These are phyloP conservation scores for Limnephilus auricula DNA, from an alignment of 2,888 invertebrate genomes.

Conservation along the genomic window DNA sequence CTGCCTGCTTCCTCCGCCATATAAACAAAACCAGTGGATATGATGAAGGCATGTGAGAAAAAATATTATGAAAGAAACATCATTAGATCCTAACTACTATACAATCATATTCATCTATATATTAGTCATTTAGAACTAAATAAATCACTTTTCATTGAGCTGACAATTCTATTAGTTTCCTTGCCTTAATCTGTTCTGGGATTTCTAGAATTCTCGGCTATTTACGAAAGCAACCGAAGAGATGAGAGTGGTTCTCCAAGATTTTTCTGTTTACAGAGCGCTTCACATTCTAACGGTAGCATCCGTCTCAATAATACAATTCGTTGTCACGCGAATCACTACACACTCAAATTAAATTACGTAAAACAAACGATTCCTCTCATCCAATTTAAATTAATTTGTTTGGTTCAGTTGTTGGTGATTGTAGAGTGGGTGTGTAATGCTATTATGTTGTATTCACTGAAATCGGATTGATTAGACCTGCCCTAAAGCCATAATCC, in stretches of 20 bases:
- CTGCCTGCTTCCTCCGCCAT: too few relatives aligned
- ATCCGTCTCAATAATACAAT: slow-evolving; percentile 13
- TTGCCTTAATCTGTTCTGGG: neutral
- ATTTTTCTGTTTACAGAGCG: slow-evolving; percentile 33
- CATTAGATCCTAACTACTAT: too few relatives aligned
- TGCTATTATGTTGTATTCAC: too few relatives aligned
- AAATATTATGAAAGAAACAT: too few relatives aligned
- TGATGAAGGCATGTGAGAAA: too few relatives aligned
- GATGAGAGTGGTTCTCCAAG: neutral
- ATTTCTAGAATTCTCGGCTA: neutral
- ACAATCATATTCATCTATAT: too few relatives aligned
- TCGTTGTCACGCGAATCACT: neutral
- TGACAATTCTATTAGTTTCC: neutral
- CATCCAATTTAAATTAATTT: slow-evolving; percentile 10
- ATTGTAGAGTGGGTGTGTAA: neutral
- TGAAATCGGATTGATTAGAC: too few relatives aligned
- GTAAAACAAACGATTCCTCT: neutral
- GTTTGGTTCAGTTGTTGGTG: neutral
- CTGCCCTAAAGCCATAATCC: too few relatives aligned
- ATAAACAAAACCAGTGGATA: too few relatives aligned
- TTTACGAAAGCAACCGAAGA: slow-evolving; percentile 5
- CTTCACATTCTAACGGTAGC: neutral
- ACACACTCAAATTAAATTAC: slow-evolving; percentile 33
- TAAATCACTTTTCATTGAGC: neutral
- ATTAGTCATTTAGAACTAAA: neutral